Percentiles rank a stretch among this genome's conserved stretches.
Conservation (phyloP, 2,113 vertebrate species). For the Chloropsis cyanopogon region DNA sequence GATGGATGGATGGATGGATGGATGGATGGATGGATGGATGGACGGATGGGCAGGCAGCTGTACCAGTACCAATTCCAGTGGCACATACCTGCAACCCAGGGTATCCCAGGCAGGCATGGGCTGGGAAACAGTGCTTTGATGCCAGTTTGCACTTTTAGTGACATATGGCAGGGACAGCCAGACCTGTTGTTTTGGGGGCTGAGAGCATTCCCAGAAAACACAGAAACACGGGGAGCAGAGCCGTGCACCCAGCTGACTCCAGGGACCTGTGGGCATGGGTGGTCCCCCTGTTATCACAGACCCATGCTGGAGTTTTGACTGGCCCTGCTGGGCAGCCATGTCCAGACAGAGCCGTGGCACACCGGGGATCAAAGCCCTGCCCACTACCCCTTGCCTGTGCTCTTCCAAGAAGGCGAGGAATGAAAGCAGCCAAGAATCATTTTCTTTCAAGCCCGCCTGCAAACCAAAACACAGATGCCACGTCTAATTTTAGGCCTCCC, state of each 20-base stretch:
- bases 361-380: not conserved
- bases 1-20: not conserved
- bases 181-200: fast-evolving
- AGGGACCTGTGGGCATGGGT: fast-evolving
- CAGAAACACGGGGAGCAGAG: not conserved
- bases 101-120: fast-evolving
- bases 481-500: slow-evolving; percentile 51
- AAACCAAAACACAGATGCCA: slow-evolving; percentile 34
- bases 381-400: not conserved
- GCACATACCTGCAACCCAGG: fast-evolving
- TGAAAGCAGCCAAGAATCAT: not conserved
- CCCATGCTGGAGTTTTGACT: fast-evolving
- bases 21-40: not conserved
- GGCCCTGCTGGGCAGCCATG: not conserved
- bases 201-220: not conserved
- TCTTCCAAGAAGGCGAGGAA: not conserved
- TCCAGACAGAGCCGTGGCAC: not conserved
- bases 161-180: not conserved
- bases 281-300: fast-evolving
- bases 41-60: not conserved
- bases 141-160: fast-evolving
- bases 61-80: fast-evolving
- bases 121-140: not conserved
- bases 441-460: not conserved
- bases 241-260: not conserved